Evolutionary conservation across 2,113 vertebrate species (phyloP), one percentile per base, ranked within the genome.

Genomic region (Lanius collurio): DNA sequence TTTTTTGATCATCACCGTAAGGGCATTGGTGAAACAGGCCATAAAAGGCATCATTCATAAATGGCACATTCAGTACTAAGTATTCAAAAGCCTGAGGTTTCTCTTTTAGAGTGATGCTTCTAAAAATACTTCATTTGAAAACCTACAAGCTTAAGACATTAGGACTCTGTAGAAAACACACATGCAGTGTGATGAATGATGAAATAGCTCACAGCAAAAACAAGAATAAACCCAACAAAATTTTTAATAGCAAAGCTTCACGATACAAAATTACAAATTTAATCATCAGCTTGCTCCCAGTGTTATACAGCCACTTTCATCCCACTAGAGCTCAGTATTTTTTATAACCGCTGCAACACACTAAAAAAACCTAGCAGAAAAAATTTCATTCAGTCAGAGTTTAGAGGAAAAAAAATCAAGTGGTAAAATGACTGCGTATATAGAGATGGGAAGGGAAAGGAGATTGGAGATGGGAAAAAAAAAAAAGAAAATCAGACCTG

Each of bases 341-440:
- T 88, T 86, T 19, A 46, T 33, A 67, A 39, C 6, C 7, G 30
- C 27, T 39, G 31, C 14, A 55, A 53, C 28, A 68, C 4, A 44
- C 6, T 42, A 60, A 64, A 78, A 76, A 77, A 62, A 20, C 4
- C 24, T 22, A 77, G 4, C 33, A 9, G 21, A 55, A 55, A 90
- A 90, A 59, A 71, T 35, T 1, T 24, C 9, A 68, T 37, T 71
- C 17, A 30, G 21, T 47, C 41, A 69, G 11, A 37, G 7, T 20
- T 11, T 7, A 1, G 18, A 2, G 2, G 1, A 10, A 2, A 8
- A 10, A 17, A 13, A 26, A 59, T 7, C 22, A 31, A 15, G 3
- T 8, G 3, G 7, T 15, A 41, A 65, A 69, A 67, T 2, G 6
- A 55, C 13, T 11, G 27, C 0, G 0, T 30, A 33, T 11, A 11